Base-by-base conservation (phyloP, 2,113 vertebrate genomes). In the Toxotes chatareus region DNA sequence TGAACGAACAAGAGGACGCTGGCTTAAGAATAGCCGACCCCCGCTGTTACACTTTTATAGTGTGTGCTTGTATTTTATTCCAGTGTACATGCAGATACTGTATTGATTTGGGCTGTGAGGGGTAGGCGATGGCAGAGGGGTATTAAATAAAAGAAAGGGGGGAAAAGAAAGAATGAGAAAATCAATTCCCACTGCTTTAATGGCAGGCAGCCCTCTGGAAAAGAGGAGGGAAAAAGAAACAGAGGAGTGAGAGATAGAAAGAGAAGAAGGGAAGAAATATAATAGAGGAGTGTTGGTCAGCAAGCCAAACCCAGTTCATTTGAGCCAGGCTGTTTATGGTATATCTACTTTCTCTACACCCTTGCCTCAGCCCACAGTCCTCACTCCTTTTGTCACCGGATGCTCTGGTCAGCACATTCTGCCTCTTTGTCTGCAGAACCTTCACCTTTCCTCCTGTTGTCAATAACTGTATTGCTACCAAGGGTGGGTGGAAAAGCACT, bases 361-460 rank as follows among this genome's bases (percentile, higher is more conserved):
- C 46, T 66, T 27, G 57, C 75, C 53, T 78, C 75, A 62, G 79
- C 78, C 85, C 75, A 75, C 85, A 73, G 76, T 49, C 38, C 57
- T 75, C 67, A 11, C 69, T 82, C 62, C 64, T 83, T 84, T 85
- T 83, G 85, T 91, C 40, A 42, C 84, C 56, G 76, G 51, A 72
- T 80, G 78, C 76, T 64, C 86, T 64, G 84, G 87, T 95, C 93
- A 94, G 92, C 92, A 93, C 84, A 93, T 93, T 90, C 80, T 85
- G 87, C 79, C 82, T 87, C 87, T 93, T 92, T 89, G 87, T 92
- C 85, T 91, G 88, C 88, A 83, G 73, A 84, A 86, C 74, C 86
- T 81, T 90, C 88, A 90, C 86, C 92, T 90, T 85, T 81, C 66
- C 73, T 75, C 74, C 88, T 86, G 68, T 84, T 79, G 89, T 90